These are phyloP conservation scores for Cremastinae sp. DNA, from an alignment of 2,888 invertebrate species.

Conservation along the genomic window DNA sequence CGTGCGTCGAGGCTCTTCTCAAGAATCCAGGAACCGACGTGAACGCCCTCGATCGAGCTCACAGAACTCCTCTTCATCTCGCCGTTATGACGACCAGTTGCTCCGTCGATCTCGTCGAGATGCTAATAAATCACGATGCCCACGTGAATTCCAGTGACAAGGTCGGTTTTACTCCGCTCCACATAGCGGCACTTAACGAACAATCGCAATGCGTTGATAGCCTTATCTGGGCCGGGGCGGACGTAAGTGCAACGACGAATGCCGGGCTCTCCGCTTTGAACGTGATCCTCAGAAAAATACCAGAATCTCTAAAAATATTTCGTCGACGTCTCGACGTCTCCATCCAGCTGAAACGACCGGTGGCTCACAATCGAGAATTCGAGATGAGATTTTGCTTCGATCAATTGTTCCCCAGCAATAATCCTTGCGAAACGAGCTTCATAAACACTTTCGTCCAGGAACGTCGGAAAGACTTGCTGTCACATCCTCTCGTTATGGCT, in stretches of 20 bases:
- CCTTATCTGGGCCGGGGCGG: constrained; percentile 80
- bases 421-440: constrained; percentile 79
- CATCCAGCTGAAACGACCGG: constrained; percentile 74
- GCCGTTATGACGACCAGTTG: constrained; percentile 79
- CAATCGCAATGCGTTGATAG: constrained; percentile 79
- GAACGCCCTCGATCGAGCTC: constrained; percentile 77
- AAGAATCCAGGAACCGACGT: constrained; percentile 73
- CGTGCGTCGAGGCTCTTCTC: constrained; percentile 75
- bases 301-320: constrained; percentile 79
- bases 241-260: constrained; percentile 79
- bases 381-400: constrained; percentile 78
- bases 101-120: constrained; percentile 73
- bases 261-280: constrained; percentile 79
- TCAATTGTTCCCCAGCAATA: constrained; percentile 76
- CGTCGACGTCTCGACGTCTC: constrained; percentile 79
- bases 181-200: constrained; percentile 81
- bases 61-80: constrained; percentile 79
- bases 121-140: constrained; percentile 74
- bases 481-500: constrained; percentile 81
- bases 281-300: constrained; percentile 79
- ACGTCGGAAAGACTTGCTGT: constrained; percentile 79
- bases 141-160: constrained; percentile 77
- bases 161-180: constrained; percentile 79
- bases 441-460: constrained; percentile 80
- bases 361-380: constrained; percentile 76